Evolutionary conservation across 2,113 vertebrate genomes (phyloP).

Genomic region (Passer montanus): DNA sequence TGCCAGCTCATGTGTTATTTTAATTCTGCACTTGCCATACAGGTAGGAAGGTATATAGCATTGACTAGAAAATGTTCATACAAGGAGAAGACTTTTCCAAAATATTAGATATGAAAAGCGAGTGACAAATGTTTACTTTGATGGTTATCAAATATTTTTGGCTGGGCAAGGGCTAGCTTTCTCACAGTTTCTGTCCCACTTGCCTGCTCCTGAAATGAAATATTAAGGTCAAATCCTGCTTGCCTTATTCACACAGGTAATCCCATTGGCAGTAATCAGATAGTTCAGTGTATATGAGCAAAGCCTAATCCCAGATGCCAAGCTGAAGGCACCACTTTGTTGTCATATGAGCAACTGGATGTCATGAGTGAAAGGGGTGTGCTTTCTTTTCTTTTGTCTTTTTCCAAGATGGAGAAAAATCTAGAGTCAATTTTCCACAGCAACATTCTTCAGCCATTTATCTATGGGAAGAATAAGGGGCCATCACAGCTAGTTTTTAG

Average conservation of each 20-base stretch:
- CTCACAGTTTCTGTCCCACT: neutral
- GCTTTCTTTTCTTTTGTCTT: neutral
- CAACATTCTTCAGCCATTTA: neutral
- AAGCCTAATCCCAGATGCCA: neutral
- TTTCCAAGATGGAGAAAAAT: neutral
- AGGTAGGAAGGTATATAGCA: neutral
- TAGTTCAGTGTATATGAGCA: neutral
- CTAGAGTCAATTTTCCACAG: neutral
- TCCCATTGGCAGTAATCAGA: conserved; percentile 46
- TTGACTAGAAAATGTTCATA: neutral
- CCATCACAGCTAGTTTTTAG: neutral
- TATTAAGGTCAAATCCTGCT: conserved; percentile 57
- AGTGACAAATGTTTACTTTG: neutral
- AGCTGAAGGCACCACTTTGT: neutral
- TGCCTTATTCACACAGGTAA: conserved; percentile 48
- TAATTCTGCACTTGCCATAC: neutral
- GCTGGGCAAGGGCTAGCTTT: neutral
- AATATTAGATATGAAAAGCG: neutral
- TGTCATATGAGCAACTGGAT: neutral
- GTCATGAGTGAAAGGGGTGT: neutral
- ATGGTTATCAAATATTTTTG: neutral
- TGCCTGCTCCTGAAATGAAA: neutral
- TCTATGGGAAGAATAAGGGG: neutral
- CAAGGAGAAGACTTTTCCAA: neutral
- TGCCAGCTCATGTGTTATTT: neutral